Evolutionary conservation across 2,888 invertebrate species (phyloP).

Genomic region (Polydrusus tereticollis): DNA sequence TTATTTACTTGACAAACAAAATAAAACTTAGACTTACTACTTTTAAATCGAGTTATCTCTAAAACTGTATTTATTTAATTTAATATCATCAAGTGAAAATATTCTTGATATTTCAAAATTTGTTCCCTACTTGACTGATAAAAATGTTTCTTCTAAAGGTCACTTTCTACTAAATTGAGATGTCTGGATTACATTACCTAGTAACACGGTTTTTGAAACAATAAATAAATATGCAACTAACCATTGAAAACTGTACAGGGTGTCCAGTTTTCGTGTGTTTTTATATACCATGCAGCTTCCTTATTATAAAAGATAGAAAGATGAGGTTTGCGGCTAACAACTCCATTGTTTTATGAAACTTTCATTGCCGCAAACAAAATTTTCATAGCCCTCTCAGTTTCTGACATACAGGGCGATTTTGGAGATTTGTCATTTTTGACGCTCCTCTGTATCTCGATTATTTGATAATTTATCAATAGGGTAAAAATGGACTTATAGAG

Average conservation of each 20-base stretch:
- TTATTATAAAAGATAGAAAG: too few species aligned
- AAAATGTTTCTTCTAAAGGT: background rate
- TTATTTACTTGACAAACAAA: background rate
- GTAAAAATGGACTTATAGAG: too few species aligned
- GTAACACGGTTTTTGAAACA: background rate
- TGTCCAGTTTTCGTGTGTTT: too few species aligned
- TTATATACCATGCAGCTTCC: too few species aligned
- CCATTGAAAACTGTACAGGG: background rate
- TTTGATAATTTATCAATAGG: too few species aligned
- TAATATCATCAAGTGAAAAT: background rate
- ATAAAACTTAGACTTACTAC: background rate
- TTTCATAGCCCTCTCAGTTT: too few species aligned
- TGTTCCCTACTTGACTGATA: background rate
- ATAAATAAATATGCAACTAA: background rate
- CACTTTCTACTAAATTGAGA: background rate
- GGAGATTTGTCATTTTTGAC: too few species aligned
- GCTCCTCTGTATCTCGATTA: too few species aligned
- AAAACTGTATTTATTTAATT: background rate
- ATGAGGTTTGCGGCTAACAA: too few species aligned
- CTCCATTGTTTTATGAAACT: too few species aligned
- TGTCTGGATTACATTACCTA: background rate
- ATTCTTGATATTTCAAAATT: background rate
- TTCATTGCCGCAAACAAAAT: too few species aligned
- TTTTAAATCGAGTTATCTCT: background rate
- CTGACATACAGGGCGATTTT: too few species aligned